Percentiles rank a stretch among this genome's conserved stretches.
These are phyloP conservation scores for Mythimna albipuncta DNA, from an alignment of 2,888 invertebrate genomes.

Conservation along the genomic window DNA sequence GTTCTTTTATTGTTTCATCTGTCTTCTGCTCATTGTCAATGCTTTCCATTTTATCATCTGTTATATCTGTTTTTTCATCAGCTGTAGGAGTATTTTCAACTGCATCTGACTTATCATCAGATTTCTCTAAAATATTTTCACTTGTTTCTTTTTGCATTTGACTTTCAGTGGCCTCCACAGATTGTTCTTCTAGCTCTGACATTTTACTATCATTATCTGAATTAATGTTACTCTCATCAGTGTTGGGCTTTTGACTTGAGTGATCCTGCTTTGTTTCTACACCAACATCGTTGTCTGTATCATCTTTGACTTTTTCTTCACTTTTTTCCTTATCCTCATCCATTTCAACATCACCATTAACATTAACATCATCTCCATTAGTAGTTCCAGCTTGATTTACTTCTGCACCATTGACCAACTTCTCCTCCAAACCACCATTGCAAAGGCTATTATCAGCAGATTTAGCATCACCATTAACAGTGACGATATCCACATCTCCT, in stretches of 20 bases:
- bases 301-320: constrained; percentile 2
- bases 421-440: constrained; percentile 60
- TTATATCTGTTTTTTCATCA: constrained; percentile 7
- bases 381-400: constrained; percentile 11
- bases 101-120: constrained; percentile 7
- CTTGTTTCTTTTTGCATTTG: constrained; percentile 19
- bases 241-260: constrained; percentile 6
- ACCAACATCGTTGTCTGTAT: constrained; percentile 1
- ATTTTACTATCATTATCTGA: constrained; percentile 16
- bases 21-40: constrained; percentile 4
- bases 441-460: constrained; percentile 46
- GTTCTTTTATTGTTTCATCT: constrained; percentile 15
- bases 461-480: constrained; percentile 60
- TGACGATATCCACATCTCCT: constrained; percentile 72
- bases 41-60: constrained; percentile 4
- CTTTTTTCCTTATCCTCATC: constrained; percentile 21
- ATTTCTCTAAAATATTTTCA: constrained; percentile 4
- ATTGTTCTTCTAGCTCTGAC: constrained; percentile 22
- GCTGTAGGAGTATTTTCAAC: not conserved
- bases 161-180: constrained; percentile 18
- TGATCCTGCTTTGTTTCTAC: constrained; percentile 22
- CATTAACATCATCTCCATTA: not conserved
- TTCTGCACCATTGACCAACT: constrained; percentile 30
- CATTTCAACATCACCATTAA: constrained; percentile 34
- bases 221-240: constrained; percentile 16